These are phyloP conservation scores for Drosophila borborema DNA, from an alignment of 2,888 invertebrate species.

Conservation along the genomic window DNA sequence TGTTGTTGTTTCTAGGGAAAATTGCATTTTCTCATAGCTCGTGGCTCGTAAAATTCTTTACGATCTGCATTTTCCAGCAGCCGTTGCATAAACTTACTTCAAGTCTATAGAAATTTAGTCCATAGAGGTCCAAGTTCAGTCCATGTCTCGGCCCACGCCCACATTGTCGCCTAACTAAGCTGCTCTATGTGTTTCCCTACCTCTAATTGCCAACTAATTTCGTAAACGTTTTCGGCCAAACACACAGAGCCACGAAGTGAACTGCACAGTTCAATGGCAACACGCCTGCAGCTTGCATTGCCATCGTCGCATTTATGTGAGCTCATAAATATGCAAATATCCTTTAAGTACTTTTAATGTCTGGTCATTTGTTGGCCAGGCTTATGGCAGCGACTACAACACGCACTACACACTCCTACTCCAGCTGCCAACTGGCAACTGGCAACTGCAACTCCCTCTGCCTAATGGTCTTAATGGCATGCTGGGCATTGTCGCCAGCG, in stretches of 20 bases:
- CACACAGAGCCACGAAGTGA: background rate
- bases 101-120: background rate
- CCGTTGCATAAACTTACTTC: slow-evolving; percentile 21
- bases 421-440: background rate
- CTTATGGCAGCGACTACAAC: slow-evolving; percentile 38
- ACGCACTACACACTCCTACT: background rate
- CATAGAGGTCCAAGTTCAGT: background rate
- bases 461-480: slow-evolving; percentile 73
- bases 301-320: slow-evolving; percentile 75
- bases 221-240: slow-evolving; percentile 14
- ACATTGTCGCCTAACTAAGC: background rate
- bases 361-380: slow-evolving; percentile 71
- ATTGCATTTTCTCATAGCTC: slow-evolving; percentile 15
- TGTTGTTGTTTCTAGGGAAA: background rate
- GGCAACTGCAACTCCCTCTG: background rate
- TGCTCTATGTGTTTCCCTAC: slow-evolving; percentile 10
- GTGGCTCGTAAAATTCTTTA: slow-evolving; percentile 42
- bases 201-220: slow-evolving; percentile 72
- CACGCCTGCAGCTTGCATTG: background rate
- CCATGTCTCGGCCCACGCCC: background rate
- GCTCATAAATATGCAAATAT: slow-evolving; percentile 82
- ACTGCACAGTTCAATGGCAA: slow-evolving; percentile 1
- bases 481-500: slow-evolving; percentile 76
- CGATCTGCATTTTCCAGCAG: slow-evolving; percentile 17
- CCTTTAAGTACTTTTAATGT: slow-evolving; percentile 82